Base-by-base conservation (phyloP, 2,888 invertebrate genomes). In the Lithophane leautieri region DNA sequence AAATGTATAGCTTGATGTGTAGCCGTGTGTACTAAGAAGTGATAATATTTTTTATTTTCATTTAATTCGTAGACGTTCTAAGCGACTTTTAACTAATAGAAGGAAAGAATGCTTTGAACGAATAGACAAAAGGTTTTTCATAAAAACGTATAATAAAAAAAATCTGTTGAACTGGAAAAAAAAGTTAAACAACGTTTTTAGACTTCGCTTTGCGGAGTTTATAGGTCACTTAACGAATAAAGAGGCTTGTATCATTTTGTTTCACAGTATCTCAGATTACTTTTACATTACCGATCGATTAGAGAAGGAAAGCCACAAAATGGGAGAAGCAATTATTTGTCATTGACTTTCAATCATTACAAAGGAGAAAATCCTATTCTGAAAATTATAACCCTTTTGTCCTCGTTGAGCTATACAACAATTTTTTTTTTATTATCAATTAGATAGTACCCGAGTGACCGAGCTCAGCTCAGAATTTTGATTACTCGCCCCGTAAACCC, bases 81-180 rank as follows among this genome's bases (percentile, higher is more conserved):
- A 28, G 3, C 7, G 14, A 62, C 58, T 58, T 22, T 1, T 50
- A 19, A 22, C 0, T 56, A 63, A 68, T 42, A 6, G 14, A 14
- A 66, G 56, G 42, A 40, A 44, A 50, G 9, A 19, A 34, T 22
- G 9, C 60, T 54, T 60, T 65, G 4, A n/a, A 25, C 62, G 14
- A 19, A 44, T 6, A 56, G 3, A 25, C 12, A 16, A 63, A 70
- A 40, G n/a, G 8, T 47, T 70, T 63, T 19, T 40, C 19, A 28
- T 22, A 14, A 58, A 67, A 52, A 40, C 40, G 14, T 8, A 34
- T 34, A 47, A 76, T 44, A n/a, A 42, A 42, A 42, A 16, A 52
- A 76, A 65, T 50, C n/a, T 22, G n/a, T 63, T 78, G 50, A 68
- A 25, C 25, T 60, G 40, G 44, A 61, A 58, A 66, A 7, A 54